Conservation (phyloP, 2,888 invertebrate genomes). For the Camptogramma bilineatum region DNA sequence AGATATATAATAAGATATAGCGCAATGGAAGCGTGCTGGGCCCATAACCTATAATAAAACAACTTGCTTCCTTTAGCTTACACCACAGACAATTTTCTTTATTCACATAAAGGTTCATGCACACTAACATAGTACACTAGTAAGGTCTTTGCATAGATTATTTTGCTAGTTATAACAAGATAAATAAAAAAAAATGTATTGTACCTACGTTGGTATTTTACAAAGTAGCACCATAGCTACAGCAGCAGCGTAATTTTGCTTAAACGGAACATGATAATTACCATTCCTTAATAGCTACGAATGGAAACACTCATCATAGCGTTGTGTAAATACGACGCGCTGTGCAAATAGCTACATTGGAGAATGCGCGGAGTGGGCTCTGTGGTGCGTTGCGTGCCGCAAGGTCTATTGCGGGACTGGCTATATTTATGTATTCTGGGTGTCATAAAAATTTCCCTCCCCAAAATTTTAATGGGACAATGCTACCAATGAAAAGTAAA, state of each 20-base stretch:
- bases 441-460: background rate
- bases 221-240: background rate
- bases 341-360: constrained; percentile 27
- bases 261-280: background rate
- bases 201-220: background rate
- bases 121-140: too few relatives aligned
- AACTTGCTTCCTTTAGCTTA: too few relatives aligned
- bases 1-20: too few relatives aligned
- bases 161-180: too few relatives aligned
- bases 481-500: too few relatives aligned
- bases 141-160: too few relatives aligned
- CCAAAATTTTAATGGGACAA: too few relatives aligned
- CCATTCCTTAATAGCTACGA: constrained; percentile 6
- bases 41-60: constrained; percentile 89
- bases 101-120: too few relatives aligned
- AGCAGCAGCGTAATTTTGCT: background rate
- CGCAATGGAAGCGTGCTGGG: constrained; percentile 93
- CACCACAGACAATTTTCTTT: too few relatives aligned
- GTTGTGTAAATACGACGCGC: constrained; percentile 19
- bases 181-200: too few relatives aligned
- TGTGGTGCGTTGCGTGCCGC: constrained; percentile 21
- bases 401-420: constrained; percentile 9
- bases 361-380: constrained; percentile 15
- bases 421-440: background rate
- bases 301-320: constrained; percentile 18